A percentile compares a stretch with the other conserved stretches of the same genome.
Conservation (phyloP, 2,888 invertebrate genomes). For the Microdon myrmicae region DNA sequence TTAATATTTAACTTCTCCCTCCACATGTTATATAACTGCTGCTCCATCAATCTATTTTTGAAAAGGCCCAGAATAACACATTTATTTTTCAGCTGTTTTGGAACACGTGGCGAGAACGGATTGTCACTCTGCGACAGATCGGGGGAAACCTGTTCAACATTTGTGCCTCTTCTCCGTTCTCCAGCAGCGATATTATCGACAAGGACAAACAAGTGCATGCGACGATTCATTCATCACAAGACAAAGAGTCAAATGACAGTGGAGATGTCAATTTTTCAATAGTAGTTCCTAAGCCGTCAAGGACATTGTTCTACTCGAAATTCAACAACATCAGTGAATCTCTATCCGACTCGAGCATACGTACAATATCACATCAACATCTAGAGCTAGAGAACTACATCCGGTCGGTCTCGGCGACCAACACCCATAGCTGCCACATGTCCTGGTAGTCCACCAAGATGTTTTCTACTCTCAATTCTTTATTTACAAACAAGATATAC, state of each 20-base stretch:
- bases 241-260: neutral
- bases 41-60: no score
- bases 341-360: constrained; percentile 6
- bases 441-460: constrained; percentile 20
- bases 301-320: neutral
- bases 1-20: no score
- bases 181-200: constrained; percentile 61
- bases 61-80: neutral
- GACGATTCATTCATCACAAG: constrained; percentile 13
- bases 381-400: constrained; percentile 26
- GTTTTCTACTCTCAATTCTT: constrained; percentile 34
- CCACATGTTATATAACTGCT: no score
- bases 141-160: constrained; percentile 56
- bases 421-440: constrained; percentile 19
- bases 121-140: constrained; percentile 56
- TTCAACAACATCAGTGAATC: constrained; percentile 21
- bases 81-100: constrained; percentile 58
- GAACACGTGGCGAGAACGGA: constrained; percentile 64
- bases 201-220: constrained; percentile 55
- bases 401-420: constrained; percentile 20
- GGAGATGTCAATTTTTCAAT: no score
- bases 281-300: neutral
- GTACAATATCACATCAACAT: constrained; percentile 11
- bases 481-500: constrained; percentile 48
- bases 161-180: constrained; percentile 60